Evolutionary conservation across 2,797 vertebrate species (phyloP).

Genomic region (Ptychobarbus kaznakovi): DNA sequence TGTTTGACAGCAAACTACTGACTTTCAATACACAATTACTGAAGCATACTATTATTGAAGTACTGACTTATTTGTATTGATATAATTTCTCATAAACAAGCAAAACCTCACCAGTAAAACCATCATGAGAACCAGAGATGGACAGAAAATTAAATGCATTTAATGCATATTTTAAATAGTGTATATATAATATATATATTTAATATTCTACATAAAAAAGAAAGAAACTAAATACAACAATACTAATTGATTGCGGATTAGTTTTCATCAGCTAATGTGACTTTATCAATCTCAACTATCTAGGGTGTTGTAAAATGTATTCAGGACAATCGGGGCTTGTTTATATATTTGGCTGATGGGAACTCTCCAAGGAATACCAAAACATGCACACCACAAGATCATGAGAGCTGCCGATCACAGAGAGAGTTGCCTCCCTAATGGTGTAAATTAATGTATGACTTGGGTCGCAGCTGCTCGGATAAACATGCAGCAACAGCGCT

Average conservation of each 20-base stretch:
- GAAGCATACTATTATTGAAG: background rate
- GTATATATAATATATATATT: background rate
- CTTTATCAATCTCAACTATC: background rate
- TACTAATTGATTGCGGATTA: background rate
- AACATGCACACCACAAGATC: background rate
- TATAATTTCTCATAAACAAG: background rate
- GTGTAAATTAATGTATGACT: slow-evolving; percentile 14
- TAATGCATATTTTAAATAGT: background rate
- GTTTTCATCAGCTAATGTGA: background rate
- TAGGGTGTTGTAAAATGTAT: background rate
- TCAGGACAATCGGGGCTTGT: background rate
- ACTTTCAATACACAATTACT: background rate
- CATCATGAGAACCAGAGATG: background rate
- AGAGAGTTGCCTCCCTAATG: background rate
- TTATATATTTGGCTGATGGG: background rate
- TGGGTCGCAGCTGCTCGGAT: background rate
- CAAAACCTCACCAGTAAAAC: background rate
- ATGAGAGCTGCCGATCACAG: background rate
- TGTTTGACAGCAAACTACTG: slow-evolving; percentile 33
- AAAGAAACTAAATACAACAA: background rate
- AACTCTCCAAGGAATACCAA: slow-evolving; percentile 6
- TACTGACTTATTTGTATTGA: background rate
- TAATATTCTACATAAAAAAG: background rate
- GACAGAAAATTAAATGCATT: background rate
- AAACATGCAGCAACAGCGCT: background rate